Evolutionary conservation across 2,113 vertebrate species (phyloP).

Genomic region (Physeter macrocephalus): DNA sequence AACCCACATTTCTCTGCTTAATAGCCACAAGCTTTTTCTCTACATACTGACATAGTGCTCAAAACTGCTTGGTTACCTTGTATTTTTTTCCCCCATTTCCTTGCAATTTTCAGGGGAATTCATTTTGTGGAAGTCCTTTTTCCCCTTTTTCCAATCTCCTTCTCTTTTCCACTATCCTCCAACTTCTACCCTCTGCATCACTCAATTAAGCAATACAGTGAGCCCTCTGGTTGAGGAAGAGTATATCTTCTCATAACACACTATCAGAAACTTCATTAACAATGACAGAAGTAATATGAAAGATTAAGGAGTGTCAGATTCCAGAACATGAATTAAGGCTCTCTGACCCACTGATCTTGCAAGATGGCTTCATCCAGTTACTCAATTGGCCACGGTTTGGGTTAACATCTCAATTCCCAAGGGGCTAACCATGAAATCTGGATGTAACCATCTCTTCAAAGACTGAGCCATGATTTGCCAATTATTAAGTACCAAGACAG

Average conservation of each 20-base stretch:
- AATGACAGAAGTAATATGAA: neutral
- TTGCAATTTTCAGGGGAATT: conserved; percentile 12
- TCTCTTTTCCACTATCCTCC: neutral
- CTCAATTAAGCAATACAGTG: neutral
- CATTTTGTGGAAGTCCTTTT: neutral
- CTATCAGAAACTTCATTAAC: neutral
- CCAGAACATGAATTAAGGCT: conserved; percentile 1
- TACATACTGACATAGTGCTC: neutral
- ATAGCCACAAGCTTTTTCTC: neutral
- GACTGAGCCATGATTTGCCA: neutral
- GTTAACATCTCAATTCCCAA: neutral
- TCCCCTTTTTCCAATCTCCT: conserved; percentile 9
- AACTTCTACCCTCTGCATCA: neutral
- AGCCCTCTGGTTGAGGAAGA: neutral
- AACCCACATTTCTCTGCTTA: neutral
- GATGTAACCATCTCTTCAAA: neutral
- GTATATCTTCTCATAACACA: neutral
- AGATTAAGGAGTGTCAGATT: neutral
- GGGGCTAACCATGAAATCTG: neutral
- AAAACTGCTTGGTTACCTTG: neutral
- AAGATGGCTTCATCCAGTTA: neutral
- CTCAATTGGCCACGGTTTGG: neutral
- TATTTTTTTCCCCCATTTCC: neutral
- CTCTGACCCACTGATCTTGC: neutral
- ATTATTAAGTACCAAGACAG: neutral